phyloP scores from a whole-genome alignment of 2,113 vertebrate species.

The Periophthalmodon schlosseri region DNA sequence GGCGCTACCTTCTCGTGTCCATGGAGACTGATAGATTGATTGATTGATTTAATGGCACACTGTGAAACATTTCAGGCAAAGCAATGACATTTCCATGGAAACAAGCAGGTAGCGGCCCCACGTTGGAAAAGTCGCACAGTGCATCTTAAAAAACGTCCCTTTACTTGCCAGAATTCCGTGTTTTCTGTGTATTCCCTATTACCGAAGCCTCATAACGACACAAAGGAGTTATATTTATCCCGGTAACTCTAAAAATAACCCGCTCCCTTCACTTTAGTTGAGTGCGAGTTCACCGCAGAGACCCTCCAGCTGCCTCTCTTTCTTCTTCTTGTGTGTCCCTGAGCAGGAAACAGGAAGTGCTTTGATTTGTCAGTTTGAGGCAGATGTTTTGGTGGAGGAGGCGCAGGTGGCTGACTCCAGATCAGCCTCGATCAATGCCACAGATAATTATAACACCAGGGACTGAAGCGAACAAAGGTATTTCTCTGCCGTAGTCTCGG shows the following conservation, averaged over 20 bases:
- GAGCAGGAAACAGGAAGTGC: constrained; percentile 22
- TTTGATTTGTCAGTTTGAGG: constrained; percentile 29
- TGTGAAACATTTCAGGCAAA: too few relatives aligned
- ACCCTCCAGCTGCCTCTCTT: constrained; percentile 1
- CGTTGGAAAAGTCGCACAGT: too few relatives aligned
- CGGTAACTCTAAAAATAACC: not conserved
- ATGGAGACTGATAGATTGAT: too few relatives aligned
- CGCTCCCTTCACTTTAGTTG: not conserved
- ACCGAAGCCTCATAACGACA: not conserved
- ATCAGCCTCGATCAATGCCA: not conserved
- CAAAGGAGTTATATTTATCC: not conserved
- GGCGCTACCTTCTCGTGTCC: too few relatives aligned
- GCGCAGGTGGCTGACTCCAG: constrained; percentile 6
- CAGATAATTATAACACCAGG: constrained; percentile 9
- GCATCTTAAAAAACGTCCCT: not conserved
- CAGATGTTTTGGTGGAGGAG: constrained; percentile 9
- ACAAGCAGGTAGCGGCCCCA: too few relatives aligned
- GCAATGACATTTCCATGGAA: too few relatives aligned
- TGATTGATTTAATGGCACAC: too few relatives aligned
- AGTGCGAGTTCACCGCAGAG: not conserved
- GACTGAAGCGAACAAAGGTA: not conserved
- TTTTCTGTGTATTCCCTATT: not conserved
- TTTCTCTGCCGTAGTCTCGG: not conserved
- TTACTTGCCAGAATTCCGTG: not conserved
- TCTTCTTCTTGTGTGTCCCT: constrained; percentile 5